A percentile compares a stretch with the other conserved stretches of the same genome.
These are phyloP conservation scores for Acanthurus tractus DNA, from an alignment of 2,797 vertebrate genomes.

Conservation along the genomic window DNA sequence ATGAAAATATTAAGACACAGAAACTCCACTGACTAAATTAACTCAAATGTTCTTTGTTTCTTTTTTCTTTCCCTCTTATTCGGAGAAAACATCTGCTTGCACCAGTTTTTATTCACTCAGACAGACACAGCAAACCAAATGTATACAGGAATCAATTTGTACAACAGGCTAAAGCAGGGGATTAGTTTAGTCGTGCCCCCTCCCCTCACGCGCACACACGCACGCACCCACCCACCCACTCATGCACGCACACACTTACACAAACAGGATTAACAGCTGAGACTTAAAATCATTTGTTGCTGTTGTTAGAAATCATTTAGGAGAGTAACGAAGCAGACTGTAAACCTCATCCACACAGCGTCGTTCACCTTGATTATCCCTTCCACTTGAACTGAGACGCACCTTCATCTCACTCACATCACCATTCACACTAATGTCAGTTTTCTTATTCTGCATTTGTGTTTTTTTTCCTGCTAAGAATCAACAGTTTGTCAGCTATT, in stretches of 20 bases:
- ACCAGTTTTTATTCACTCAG: conserved; percentile 52
- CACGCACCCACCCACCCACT: not conserved
- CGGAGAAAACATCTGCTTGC: conserved; percentile 51
- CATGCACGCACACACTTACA: conserved; percentile 18
- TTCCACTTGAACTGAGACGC: conserved; percentile 24
- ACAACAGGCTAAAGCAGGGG: conserved; percentile 65
- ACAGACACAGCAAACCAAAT: conserved; percentile 65
- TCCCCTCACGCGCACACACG: conserved; percentile 15
- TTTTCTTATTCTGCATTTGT: conserved; percentile 33
- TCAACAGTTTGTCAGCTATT: conserved; percentile 56
- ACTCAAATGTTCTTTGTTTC: conserved; percentile 37
- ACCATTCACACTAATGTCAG: conserved; percentile 29
- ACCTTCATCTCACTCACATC: conserved; percentile 33
- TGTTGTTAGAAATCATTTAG: conserved; percentile 49
- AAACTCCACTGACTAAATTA: conserved; percentile 60
- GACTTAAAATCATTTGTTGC: conserved; percentile 44
- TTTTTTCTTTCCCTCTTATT: conserved; percentile 25
- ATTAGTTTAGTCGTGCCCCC: conserved; percentile 4
- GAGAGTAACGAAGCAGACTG: conserved; percentile 41
- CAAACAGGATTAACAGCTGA: conserved; percentile 45
- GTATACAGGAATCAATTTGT: conserved; percentile 54
- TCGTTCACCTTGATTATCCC: conserved; percentile 39
- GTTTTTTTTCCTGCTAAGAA: conserved; percentile 45
- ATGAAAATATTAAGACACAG: conserved; percentile 67
- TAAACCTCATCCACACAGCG: conserved; percentile 42